A percentile compares a stretch with the other conserved stretches of the same genome.
Evolutionary conservation across 2,113 vertebrate genomes (phyloP).

Genomic region (Todiramphus saurophagus): DNA sequence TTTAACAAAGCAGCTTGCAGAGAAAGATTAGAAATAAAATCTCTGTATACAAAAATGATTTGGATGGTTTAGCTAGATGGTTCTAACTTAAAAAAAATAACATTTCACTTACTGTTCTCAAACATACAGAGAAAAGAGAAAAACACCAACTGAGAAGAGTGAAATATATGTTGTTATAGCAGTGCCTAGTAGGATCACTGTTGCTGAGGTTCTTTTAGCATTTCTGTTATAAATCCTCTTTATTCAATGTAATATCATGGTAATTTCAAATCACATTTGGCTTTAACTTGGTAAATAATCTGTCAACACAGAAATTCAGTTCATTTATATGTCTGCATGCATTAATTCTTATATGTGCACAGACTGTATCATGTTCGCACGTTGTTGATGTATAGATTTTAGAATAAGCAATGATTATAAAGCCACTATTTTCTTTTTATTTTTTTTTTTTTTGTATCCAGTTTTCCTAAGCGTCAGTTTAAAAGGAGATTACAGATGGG

Average conservation of each 20-base stretch:
- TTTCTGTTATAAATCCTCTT: conserved; percentile 60
- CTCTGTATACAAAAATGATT: conserved; percentile 76
- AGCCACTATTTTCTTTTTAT: not conserved
- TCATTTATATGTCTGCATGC: conserved; percentile 45
- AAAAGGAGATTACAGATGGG: conserved; percentile 33
- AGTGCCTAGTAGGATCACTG: not conserved
- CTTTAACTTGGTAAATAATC: conserved; percentile 59
- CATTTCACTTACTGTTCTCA: conserved; percentile 67
- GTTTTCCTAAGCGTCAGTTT: conserved; percentile 37
- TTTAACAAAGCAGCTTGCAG: conserved; percentile 82
- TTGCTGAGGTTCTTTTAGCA: conserved; percentile 42
- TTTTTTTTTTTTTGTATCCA: not conserved
- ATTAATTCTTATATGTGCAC: conserved; percentile 37
- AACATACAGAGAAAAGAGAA: conserved; percentile 53
- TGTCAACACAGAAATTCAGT: conserved; percentile 43
- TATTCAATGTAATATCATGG: conserved; percentile 39
- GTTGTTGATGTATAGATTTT: conserved; percentile 37
- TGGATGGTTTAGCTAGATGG: conserved; percentile 76
- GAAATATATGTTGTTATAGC: conserved; percentile 42
- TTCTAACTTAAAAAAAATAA: conserved; percentile 74
- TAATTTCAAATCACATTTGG: conserved; percentile 60
- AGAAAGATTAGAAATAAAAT: conserved; percentile 81
- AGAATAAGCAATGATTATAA: conserved; percentile 31
- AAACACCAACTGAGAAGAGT: conserved; percentile 41
- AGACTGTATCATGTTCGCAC: not conserved